phyloP scores from a whole-genome alignment of 2,113 vertebrate species.

The Emberiza fucata region DNA sequence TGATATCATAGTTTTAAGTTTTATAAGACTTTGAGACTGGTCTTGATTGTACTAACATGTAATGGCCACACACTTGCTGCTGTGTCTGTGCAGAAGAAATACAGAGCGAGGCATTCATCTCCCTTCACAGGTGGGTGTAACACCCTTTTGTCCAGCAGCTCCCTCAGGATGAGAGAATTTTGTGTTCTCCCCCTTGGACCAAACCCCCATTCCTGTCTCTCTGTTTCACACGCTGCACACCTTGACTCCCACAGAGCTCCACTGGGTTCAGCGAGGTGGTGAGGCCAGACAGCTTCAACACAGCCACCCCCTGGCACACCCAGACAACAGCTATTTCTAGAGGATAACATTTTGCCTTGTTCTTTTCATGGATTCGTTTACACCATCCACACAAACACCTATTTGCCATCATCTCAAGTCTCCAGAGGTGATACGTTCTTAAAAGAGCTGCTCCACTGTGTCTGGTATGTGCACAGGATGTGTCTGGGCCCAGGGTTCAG shows the following conservation, averaged over 20 bases:
- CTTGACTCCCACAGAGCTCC: background rate
- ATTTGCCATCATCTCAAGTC: background rate
- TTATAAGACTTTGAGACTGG: background rate
- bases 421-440: background rate
- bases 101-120: fast-evolving
- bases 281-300: background rate
- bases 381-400: background rate
- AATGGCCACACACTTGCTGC: background rate
- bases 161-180: background rate
- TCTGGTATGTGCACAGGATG: background rate
- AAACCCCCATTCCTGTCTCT: background rate
- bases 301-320: background rate
- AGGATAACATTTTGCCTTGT: background rate
- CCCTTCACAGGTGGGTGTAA: background rate
- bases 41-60: background rate
- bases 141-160: background rate
- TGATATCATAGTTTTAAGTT: background rate
- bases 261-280: background rate
- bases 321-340: background rate
- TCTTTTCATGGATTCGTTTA: background rate
- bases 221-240: background rate
- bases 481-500: background rate
- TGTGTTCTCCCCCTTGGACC: background rate
- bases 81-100: background rate
- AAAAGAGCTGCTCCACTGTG: background rate